Evolutionary conservation across 2,113 vertebrate species (phyloP).

Genomic region (Corynorhinus townsendii): DNA sequence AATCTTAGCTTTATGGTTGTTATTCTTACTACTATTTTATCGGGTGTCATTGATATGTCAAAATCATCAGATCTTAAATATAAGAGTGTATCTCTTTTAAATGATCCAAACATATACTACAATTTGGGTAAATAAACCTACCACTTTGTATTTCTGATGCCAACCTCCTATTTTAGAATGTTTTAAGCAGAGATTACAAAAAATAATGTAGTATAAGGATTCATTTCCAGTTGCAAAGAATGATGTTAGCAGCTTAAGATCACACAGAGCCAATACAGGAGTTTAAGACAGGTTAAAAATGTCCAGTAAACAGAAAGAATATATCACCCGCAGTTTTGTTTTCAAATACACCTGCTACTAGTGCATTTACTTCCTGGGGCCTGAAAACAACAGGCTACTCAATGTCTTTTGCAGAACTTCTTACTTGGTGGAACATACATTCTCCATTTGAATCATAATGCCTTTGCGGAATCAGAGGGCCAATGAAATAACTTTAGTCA

Average conservation of each 20-base stretch:
- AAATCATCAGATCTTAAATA: background rate
- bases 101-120: background rate
- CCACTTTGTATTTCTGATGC: background rate
- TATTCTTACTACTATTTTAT: conserved; percentile 2
- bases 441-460: conserved; percentile 31
- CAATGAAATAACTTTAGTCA: conserved; percentile 70
- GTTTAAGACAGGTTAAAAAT: background rate
- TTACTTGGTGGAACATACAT: background rate
- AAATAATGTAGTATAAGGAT: background rate
- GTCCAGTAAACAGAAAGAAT: background rate
- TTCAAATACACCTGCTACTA: conserved; percentile 56
- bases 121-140: background rate
- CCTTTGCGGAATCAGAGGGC: conserved; percentile 48
- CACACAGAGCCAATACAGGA: background rate
- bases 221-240: background rate
- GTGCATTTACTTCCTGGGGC: background rate
- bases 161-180: background rate
- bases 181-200: background rate
- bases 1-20: background rate
- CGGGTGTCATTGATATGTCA: background rate
- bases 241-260: conserved; percentile 9
- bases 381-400: background rate
- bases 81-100: background rate
- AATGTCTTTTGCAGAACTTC: conserved; percentile 46
- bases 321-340: background rate